A percentile compares a stretch with the other conserved stretches of the same genome.
Evolutionary conservation across 1,140 invertebrate genomes (phyloP).

Genomic region (Tenebrio molitor): DNA sequence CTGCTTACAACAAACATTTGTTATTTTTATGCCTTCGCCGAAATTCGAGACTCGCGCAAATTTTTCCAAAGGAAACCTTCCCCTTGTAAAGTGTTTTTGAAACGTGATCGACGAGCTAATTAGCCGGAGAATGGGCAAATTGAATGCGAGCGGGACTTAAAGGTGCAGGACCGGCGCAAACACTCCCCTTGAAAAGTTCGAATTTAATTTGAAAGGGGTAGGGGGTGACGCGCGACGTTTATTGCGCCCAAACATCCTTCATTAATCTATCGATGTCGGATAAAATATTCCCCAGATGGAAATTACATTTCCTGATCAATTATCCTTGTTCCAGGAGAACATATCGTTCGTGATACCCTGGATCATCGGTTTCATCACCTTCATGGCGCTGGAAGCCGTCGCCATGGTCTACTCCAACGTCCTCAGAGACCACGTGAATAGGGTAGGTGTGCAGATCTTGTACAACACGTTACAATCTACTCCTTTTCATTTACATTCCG

Average conservation of each 20-base stretch:
- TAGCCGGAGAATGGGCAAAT: neutral
- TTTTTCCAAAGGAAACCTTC: neutral
- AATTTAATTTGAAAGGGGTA: constrained; percentile 31
- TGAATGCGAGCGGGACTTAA: neutral
- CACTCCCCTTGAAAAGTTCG: constrained; percentile 6
- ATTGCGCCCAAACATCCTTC: constrained; percentile 7
- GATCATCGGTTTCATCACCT: constrained; percentile 81
- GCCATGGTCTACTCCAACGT: constrained; percentile 84
- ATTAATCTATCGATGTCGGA: constrained; percentile 29
- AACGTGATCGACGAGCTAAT: constrained; percentile 3
- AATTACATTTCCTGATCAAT: constrained; percentile 11
- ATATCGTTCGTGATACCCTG: constrained; percentile 78
- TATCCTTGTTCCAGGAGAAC: constrained; percentile 73
- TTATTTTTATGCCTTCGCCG: neutral
- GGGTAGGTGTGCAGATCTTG: constrained; percentile 74
- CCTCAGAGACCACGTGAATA: constrained; percentile 81
- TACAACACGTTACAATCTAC: too few species aligned
- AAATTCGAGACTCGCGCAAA: neutral
- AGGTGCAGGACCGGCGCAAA: too few species aligned
- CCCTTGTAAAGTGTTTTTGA: neutral
- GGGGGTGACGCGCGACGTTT: neutral
- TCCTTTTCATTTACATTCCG: too few species aligned
- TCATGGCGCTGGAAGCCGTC: constrained; percentile 81
- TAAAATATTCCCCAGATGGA: constrained; percentile 18
- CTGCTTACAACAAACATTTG: neutral